A percentile compares a stretch with the other conserved stretches of the same genome.
phyloP scores from a whole-genome alignment of 2,113 vertebrate genomes.

The Neomonachus schauinslandi region DNA sequence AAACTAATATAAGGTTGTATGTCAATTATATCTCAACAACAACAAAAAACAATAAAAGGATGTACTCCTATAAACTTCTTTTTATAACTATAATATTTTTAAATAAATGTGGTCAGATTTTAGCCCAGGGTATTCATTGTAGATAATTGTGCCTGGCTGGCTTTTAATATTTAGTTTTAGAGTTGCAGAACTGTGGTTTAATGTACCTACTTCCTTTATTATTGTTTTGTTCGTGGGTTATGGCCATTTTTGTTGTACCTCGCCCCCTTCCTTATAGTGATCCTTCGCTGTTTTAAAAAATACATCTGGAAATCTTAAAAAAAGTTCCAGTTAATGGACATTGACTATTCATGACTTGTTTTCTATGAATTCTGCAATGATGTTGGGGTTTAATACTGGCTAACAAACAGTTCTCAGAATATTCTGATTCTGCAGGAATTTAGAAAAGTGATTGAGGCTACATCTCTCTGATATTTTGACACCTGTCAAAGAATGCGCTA shows the following conservation, averaged over 20 bases:
- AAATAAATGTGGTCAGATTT: background rate
- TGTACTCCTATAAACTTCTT: conserved; percentile 35
- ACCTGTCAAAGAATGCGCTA: conserved; percentile 26
- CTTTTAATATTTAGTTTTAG: conserved; percentile 38
- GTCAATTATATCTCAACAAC: background rate
- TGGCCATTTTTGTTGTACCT: background rate
- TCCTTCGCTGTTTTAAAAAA: background rate
- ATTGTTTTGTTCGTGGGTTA: background rate
- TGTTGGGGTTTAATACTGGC: background rate
- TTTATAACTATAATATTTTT: conserved; percentile 26
- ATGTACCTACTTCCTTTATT: background rate
- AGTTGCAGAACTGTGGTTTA: background rate
- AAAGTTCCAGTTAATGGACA: background rate
- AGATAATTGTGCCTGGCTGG: background rate
- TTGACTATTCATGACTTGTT: conserved; percentile 27
- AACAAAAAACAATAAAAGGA: background rate
- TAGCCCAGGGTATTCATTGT: background rate
- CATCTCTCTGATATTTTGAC: conserved; percentile 15
- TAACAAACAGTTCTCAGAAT: background rate
- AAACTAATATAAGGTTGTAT: background rate
- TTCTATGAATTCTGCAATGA: conserved; percentile 38
- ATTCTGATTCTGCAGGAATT: conserved; percentile 48
- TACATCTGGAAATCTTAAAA: background rate
- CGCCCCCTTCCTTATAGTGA: background rate
- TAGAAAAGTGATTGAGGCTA: background rate